Conservation (phyloP, 1,140 invertebrate genomes). For the Drosophila parvula region DNA sequence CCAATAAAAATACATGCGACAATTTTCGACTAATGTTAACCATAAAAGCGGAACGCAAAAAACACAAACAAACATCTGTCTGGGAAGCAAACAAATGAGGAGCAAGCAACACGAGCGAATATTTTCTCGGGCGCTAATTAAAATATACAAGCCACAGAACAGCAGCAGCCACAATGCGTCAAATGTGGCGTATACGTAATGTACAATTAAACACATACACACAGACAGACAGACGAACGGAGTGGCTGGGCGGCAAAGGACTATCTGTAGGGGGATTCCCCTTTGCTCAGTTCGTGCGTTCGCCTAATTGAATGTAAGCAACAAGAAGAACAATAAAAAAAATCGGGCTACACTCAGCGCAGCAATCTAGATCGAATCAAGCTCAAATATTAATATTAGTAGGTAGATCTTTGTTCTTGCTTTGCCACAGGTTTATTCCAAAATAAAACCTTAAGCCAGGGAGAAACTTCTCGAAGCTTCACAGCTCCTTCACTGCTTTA, state of each 20-base stretch:
- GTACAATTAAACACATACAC: conserved; percentile 65
- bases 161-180: conserved; percentile 61
- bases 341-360: background rate
- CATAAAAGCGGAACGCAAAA: conserved; percentile 35
- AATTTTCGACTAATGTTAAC: conserved; percentile 60
- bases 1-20: conserved; percentile 43
- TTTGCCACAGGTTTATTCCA: no score
- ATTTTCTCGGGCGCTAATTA: conserved; percentile 65
- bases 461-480: no score
- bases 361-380: background rate
- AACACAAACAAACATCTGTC: conserved; percentile 40
- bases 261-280: background rate
- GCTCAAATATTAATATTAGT: no score
- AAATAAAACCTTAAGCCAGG: no score
- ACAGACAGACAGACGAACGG: background rate
- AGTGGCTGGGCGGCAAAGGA: background rate
- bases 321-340: conserved; percentile 52
- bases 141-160: conserved; percentile 63
- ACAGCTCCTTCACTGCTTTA: no score
- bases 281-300: conserved; percentile 57
- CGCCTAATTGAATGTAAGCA: conserved; percentile 77
- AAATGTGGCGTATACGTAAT: conserved; percentile 78
- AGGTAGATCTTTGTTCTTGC: no score
- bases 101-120: conserved; percentile 5
- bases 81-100: conserved; percentile 13